Evolutionary conservation across 2,888 invertebrate genomes (phyloP), one percentile per base, ranked within the genome.

Genomic region (Eutolmus rufibarbis): DNA sequence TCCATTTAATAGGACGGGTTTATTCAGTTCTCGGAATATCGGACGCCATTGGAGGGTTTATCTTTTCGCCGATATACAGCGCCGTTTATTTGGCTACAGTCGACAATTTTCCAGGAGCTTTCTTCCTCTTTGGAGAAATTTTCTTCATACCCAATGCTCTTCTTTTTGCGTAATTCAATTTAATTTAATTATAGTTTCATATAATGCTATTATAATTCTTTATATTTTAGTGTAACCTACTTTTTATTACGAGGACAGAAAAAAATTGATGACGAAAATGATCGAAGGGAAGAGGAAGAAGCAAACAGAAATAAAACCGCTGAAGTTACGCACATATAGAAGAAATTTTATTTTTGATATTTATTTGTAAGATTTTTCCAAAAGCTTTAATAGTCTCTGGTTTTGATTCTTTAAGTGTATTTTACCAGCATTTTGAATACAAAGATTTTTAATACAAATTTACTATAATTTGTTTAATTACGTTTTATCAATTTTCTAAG

Each of bases 21-120:
- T 90, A 89, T 89, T 90, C 90, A 5, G 91, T 93, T 8, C 91
- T 93, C 79, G 92, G 92, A n/a, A 91, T 93, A 9, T 91, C 91
- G 28, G 92, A 93, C 81, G 92, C 92, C 0, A 90, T 92, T 81
- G 91, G 90, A 5, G 91, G 91, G 86, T 91, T 93, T 79, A 90
- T 93, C 5, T 92, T 92, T 79, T 91, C 92, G 23, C 91, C 91
- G 34, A 89, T 93, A n/a, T 93, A 91, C 85, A 92, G 92, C 88
- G 89, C 89, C 12, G 90, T 93, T 12, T 93, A 93, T 87, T 89
- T 90, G 14, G 89, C 89, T 16, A 91, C 91, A 0, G 90, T 92
- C 2, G 91, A 91, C n/a, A 87, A 89, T 7, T 92, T 92, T 88
- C 91, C 92, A 1, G 92, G 93, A 1, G 92, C 92, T 4, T 91